Evolutionary conservation across 2,888 invertebrate genomes (phyloP).

Genomic region (Cheilosia vulpina): DNA sequence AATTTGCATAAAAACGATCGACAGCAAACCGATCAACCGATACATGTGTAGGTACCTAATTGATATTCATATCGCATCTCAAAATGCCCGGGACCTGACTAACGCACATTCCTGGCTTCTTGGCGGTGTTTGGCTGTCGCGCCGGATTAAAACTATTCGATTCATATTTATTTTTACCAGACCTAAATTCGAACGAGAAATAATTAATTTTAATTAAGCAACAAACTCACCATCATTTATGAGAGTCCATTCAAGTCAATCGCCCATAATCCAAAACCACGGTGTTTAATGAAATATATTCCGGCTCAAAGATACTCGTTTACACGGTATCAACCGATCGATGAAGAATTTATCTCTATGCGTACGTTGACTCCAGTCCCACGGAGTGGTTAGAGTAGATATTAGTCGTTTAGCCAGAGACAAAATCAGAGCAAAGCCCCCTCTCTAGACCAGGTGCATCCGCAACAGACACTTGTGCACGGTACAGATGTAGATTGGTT

Average conservation of each 20-base stretch:
- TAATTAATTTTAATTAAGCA: constrained; percentile 1
- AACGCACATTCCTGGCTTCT: constrained; percentile 43
- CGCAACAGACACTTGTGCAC: constrained; percentile 9
- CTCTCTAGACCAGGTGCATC: constrained; percentile 61
- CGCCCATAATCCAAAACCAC: constrained; percentile 32
- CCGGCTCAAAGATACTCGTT: constrained; percentile 35
- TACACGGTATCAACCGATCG: not conserved
- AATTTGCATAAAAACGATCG: constrained; percentile 57
- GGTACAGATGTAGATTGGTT: constrained; percentile 2
- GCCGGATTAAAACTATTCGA: not conserved
- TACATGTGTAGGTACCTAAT: constrained; percentile 37
- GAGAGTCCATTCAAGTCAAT: constrained; percentile 14
- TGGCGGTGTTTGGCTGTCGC: not conserved
- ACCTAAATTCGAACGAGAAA: not conserved
- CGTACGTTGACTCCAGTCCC: constrained; percentile 68
- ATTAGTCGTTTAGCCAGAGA: constrained; percentile 13
- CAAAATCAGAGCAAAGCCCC: constrained; percentile 57
- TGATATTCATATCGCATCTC: constrained; percentile 55
- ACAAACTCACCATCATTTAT: constrained; percentile 31
- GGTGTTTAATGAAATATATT: constrained; percentile 11
- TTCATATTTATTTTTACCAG: not conserved
- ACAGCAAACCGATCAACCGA: constrained; percentile 7
- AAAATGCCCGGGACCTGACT: not conserved
- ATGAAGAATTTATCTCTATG: constrained; percentile 30
- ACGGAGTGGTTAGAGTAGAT: constrained; percentile 26